Conservation (phyloP, 92 coral and sea anemone species). For the Parazoanthus darwini region DNA sequence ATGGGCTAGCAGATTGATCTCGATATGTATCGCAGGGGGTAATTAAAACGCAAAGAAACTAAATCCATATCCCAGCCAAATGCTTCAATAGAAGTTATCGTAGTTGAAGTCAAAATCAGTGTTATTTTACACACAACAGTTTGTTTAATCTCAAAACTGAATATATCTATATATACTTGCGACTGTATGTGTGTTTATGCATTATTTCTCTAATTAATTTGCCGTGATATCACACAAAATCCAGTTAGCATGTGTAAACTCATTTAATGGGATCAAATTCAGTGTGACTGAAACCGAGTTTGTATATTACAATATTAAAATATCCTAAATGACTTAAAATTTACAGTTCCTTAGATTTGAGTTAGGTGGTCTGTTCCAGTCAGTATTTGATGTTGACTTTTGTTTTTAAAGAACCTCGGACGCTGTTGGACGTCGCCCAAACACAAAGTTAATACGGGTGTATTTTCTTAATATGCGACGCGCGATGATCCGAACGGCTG, state of each 20-base stretch:
- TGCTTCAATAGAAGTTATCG: background rate
- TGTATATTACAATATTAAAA: background rate
- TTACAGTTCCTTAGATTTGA: background rate
- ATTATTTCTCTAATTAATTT: background rate
- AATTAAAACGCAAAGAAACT: background rate
- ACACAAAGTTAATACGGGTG: slow-evolving; percentile 53
- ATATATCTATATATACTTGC: background rate
- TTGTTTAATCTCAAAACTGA: background rate
- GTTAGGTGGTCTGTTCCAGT: background rate
- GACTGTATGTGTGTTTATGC: background rate
- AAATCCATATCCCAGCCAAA: background rate
- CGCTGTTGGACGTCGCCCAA: background rate
- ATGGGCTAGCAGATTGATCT: no score
- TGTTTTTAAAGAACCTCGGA: background rate
- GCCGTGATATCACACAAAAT: background rate
- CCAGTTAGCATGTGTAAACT: background rate
- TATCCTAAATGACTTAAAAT: background rate
- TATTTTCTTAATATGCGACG: slow-evolving; percentile 78
- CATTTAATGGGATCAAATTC: background rate
- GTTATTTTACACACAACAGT: background rate
- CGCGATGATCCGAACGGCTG: slow-evolving; percentile 87
- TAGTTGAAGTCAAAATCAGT: background rate
- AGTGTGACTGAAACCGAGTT: background rate
- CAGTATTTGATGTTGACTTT: background rate
- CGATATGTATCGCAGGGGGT: background rate